These are phyloP conservation scores for Drosophila rellima DNA, from an alignment of 2,888 invertebrate species.

Conservation along the genomic window DNA sequence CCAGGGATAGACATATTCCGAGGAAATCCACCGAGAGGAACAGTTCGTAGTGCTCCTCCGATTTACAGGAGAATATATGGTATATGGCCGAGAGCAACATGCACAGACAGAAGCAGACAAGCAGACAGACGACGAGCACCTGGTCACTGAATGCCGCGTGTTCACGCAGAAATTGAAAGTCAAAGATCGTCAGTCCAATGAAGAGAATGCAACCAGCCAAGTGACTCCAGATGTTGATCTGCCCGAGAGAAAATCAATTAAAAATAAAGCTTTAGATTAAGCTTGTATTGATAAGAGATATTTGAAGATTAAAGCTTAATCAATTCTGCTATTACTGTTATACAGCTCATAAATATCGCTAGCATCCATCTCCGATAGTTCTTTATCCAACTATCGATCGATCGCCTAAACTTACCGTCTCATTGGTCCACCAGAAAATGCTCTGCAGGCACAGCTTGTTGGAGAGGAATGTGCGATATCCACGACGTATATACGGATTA, in stretches of 20 bases:
- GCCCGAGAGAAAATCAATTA: neutral
- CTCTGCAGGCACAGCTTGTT: constrained; percentile 95
- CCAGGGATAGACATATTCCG: constrained; percentile 95
- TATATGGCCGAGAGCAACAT: constrained; percentile 96
- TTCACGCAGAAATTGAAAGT: constrained; percentile 91
- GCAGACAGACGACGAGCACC: constrained; percentile 92
- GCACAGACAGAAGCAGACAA: constrained; percentile 96
- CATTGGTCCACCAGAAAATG: constrained; percentile 98
- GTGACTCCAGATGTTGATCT: constrained; percentile 98
- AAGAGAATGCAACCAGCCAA: constrained; percentile 94
- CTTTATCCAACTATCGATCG: too few species aligned
- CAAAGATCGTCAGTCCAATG: constrained; percentile 93
- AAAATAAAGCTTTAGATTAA: neutral
- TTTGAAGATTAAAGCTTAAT: neutral
- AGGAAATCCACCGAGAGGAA: constrained; percentile 96
- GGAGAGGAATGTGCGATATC: constrained; percentile 93
- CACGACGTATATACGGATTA: constrained; percentile 94
- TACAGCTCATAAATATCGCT: too few species aligned
- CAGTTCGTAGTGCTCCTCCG: constrained; percentile 93
- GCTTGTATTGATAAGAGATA: neutral
- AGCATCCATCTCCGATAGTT: too few species aligned
- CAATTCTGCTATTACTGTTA: too few species aligned
- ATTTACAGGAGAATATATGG: constrained; percentile 97
- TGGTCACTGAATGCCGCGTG: constrained; percentile 94
- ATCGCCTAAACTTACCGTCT: constrained; percentile 87